Base-by-base conservation (phyloP, 2,797 vertebrate species). In the Clarias fuscus region DNA sequence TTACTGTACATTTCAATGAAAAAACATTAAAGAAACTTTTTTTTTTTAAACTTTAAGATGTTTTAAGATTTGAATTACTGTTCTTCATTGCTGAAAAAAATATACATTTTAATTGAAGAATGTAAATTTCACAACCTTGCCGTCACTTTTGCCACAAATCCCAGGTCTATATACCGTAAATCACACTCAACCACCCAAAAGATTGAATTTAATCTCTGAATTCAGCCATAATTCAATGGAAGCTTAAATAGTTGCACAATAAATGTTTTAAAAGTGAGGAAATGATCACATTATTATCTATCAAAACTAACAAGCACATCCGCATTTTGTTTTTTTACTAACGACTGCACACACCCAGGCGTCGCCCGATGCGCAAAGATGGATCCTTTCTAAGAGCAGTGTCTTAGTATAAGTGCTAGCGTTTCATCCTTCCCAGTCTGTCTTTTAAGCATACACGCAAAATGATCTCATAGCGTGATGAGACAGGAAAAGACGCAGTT, bases 321-420 rank as follows among this genome's bases (percentile, higher is more conserved):
- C 27, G 79, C 40, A 7, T 48, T 67, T 30, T 30, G 62, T 10
- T 33, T 68, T 33, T 68, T 40, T 6, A 17, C 20, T 18, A 24
- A 82, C 68, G 43, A 13, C 79, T 7, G 58, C 43, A 7, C 43
- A 82, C 80, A 70, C 8, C 48, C 80, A 68, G 80, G 64, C 43
- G 64, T 70, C 56, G 43, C n/a, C 80, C 65, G 27, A 68, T 82
- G 80, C 64, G n/a, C 62, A n/a, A 68, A 81, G 37, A 81, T 81
- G 79, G 40, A 65, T 27, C 53, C 61, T 65, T 48, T 17, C 13
- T 65, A 27, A 53, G 40, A 82, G 17, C 64, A 56, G 10, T 56
- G 43, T 3, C 24, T 48, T 82, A 56, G 65, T 56, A 22, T 0
- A n/a, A 82, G 64, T 48, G 24, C 43, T 67, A 67, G 7, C 0